A percentile compares a stretch with the other conserved stretches of the same genome.
Conservation (phyloP, 1,140 invertebrate genomes). For the Steinernema feltiae region DNA sequence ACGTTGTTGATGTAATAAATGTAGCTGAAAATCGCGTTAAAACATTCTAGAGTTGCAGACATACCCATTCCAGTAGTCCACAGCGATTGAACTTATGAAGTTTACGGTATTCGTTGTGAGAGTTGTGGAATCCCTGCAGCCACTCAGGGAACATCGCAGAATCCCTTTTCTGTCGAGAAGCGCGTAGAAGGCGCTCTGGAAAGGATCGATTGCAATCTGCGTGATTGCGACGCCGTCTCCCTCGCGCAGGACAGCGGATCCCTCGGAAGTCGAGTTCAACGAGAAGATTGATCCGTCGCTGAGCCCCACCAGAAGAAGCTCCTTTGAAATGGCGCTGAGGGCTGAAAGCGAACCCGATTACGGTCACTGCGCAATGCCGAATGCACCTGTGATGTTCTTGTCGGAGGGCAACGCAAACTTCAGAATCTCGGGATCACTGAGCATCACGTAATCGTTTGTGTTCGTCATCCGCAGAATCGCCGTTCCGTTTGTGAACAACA, state of each 20-base stretch:
- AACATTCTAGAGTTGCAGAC: background rate
- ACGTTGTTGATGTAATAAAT: background rate
- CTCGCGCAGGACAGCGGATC: background rate
- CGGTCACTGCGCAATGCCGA: background rate
- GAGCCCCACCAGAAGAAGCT: background rate
- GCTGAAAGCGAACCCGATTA: background rate
- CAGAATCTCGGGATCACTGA: background rate
- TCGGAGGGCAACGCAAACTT: background rate
- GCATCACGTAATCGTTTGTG: background rate
- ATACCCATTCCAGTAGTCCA: slow-evolving; percentile 11
- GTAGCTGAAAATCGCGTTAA: background rate
- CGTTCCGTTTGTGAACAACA: background rate
- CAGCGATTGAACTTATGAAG: background rate
- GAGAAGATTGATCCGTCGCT: slow-evolving; percentile 7
- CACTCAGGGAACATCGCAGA: background rate
- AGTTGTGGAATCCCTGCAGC: background rate
- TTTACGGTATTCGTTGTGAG: background rate
- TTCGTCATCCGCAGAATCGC: background rate
- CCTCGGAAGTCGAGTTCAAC: background rate
- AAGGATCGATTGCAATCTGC: background rate
- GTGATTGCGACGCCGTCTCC: background rate
- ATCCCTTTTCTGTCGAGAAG: background rate
- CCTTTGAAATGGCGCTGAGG: background rate
- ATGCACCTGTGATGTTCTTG: slow-evolving; percentile 6
- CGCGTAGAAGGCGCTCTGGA: background rate